Evolutionary conservation across 2,113 vertebrate genomes (phyloP).

Genomic region (Ictidomys tridecemlineatus): DNA sequence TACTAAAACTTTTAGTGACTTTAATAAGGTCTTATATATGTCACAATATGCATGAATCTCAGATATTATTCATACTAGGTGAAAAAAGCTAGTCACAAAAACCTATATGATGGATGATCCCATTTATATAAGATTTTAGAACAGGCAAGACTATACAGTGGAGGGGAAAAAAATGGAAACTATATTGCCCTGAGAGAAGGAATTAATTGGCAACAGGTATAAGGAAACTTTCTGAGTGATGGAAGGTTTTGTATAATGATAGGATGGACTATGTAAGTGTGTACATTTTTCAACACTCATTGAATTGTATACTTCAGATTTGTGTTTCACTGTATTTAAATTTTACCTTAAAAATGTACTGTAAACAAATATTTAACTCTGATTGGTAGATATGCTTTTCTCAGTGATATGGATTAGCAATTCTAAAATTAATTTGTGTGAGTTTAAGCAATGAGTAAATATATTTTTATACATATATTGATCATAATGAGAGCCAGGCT

Average conservation of each 20-base stretch:
- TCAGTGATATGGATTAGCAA: not conserved
- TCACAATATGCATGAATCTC: not conserved
- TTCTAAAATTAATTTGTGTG: constrained; percentile 60
- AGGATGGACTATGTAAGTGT: not conserved
- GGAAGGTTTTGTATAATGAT: not conserved
- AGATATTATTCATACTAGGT: not conserved
- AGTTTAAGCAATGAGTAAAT: not conserved
- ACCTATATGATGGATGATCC: not conserved
- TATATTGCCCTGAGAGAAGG: not conserved
- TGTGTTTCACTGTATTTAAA: not conserved
- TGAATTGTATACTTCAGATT: not conserved
- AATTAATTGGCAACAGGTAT: not conserved
- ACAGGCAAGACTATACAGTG: not conserved
- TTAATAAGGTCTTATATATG: not conserved
- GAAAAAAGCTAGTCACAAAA: not conserved
- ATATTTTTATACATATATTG: constrained; percentile 1
- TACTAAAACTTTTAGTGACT: constrained; percentile 1
- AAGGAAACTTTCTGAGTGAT: not conserved
- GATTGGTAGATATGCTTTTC: constrained; percentile 25
- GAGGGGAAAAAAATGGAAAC: not conserved
- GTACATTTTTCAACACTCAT: not conserved
- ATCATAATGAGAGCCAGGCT: not conserved
- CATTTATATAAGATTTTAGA: constrained; percentile 38
- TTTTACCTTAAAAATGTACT: not conserved
- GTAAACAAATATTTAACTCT: constrained; percentile 27